Conservation (phyloP, 37 sponge, comb jelly and placozoan genomes). For the Cliona cf. orientalis region DNA sequence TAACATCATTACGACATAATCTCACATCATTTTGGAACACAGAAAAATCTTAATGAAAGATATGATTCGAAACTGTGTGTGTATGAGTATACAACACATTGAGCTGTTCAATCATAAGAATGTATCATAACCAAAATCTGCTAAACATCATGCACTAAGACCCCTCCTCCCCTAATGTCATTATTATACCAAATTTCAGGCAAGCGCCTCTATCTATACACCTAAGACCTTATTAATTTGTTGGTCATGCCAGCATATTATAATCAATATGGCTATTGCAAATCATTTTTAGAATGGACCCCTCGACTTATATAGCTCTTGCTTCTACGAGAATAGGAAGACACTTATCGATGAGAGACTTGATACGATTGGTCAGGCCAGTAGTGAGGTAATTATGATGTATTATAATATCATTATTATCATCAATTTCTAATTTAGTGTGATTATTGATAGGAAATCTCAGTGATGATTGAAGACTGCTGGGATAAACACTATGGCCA, state of each 20-base stretch:
- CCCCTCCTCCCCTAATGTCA: too few relatives aligned
- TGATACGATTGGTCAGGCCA: constrained; percentile 21
- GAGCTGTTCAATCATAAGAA: too few relatives aligned
- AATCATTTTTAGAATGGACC: constrained; percentile 53
- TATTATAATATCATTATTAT: not conserved
- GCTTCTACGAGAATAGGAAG: constrained; percentile 65
- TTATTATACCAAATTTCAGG: constrained; percentile 71
- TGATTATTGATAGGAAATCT: constrained; percentile 39
- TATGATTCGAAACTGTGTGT: too few relatives aligned
- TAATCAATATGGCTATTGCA: not conserved
- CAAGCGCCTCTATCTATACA: not conserved
- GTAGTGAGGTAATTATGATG: constrained; percentile 38
- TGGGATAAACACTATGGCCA: constrained; percentile 60
- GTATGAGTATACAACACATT: too few relatives aligned
- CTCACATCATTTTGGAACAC: too few relatives aligned
- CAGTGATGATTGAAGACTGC: not conserved
- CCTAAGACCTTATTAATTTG: not conserved
- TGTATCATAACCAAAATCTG: too few relatives aligned
- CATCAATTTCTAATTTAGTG: constrained; percentile 1
- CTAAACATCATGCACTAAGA: too few relatives aligned
- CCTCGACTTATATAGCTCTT: constrained; percentile 56
- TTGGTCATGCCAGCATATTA: not conserved
- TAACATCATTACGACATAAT: too few relatives aligned
- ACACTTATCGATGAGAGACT: constrained; percentile 59
- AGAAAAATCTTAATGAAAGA: too few relatives aligned